Evolutionary conservation across 2,113 vertebrate genomes (phyloP), one percentile per base, ranked within the genome.

Genomic region (Vulpes ferrilata): DNA sequence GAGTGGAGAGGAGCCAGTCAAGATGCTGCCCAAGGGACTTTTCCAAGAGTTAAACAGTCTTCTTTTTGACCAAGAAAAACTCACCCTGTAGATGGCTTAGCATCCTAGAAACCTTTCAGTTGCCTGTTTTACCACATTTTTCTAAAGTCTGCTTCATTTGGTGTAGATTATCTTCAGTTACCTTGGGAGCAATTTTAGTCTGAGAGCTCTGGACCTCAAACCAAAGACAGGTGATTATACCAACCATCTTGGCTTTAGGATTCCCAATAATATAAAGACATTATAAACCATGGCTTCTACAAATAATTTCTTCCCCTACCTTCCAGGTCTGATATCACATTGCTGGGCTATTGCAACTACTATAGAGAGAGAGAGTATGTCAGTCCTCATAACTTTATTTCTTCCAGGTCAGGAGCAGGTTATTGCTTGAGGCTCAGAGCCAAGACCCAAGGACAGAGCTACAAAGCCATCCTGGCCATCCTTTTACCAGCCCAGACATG

Each of bases 351-450:
- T 5, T 6, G 4, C 17, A 30, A 91, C 71, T 38, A 19, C 22
- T 27, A 11, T 11, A 60, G 79, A 89, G 71, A 59, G 53, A 13
- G 12, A 20, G 11, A 7, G 12, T 25, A 4, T 71, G 9, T 71
- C 65, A 64, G 22, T 71, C 35, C n/a, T 85, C 84, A 55, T 9
- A 6, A 3, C 71, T 93, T 93, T 48, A 81, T 78, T 85, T 93
- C 65, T 95, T 95, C 25, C 53, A 81, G 51, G 64, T 93, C 92
- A 76, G 30, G 5, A 93, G 32, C 51, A 95, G 53, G 35, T 71
- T 90, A 79, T 11, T 81, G 86, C 80, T 67, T 48, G 48, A 62
- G 16, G 15, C 9, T 90, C 60, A 71, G 86, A 55, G 32, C 51
- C 43, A 82, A 27, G 53, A 65, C 71, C 64, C 78, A 84, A 59